Evolutionary conservation across 2,797 vertebrate species (phyloP).

Genomic region (Chiroxiphia lanceolata): DNA sequence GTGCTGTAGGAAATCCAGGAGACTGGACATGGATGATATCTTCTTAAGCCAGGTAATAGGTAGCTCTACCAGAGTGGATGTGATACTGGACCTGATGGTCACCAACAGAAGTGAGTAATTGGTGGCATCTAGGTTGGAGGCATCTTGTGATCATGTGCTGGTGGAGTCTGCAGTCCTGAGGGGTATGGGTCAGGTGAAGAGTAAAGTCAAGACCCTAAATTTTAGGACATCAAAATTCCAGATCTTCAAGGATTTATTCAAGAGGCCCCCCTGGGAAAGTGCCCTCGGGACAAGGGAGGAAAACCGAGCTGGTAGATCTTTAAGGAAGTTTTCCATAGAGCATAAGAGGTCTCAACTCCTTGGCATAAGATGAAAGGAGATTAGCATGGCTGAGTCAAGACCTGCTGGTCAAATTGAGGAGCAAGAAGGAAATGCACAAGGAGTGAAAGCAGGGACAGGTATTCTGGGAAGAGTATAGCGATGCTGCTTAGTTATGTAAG

Average conservation of each 20-base stretch:
- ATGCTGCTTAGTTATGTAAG: background rate
- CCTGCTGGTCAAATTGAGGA: background rate
- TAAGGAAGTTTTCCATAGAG: background rate
- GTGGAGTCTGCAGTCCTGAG: background rate
- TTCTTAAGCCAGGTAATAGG: background rate
- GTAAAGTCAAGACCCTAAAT: background rate
- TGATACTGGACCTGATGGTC: background rate
- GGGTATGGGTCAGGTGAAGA: background rate
- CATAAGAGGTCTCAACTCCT: background rate
- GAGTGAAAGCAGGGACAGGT: background rate
- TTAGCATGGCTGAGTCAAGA: background rate
- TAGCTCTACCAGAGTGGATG: background rate
- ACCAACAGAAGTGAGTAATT: background rate
- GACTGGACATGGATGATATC: background rate
- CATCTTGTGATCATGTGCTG: background rate
- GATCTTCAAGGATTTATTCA: background rate
- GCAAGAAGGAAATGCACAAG: background rate
- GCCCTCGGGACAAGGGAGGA: background rate
- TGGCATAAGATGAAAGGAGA: background rate
- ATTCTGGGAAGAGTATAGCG: rapidly evolving
- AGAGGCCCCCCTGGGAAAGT: background rate
- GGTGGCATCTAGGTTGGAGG: background rate
- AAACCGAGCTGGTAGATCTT: background rate
- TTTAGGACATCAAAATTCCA: background rate
- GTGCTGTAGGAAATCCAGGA: background rate